Conservation (phyloP, 2,113 vertebrate species). For the Pseudorasbora parva region DNA sequence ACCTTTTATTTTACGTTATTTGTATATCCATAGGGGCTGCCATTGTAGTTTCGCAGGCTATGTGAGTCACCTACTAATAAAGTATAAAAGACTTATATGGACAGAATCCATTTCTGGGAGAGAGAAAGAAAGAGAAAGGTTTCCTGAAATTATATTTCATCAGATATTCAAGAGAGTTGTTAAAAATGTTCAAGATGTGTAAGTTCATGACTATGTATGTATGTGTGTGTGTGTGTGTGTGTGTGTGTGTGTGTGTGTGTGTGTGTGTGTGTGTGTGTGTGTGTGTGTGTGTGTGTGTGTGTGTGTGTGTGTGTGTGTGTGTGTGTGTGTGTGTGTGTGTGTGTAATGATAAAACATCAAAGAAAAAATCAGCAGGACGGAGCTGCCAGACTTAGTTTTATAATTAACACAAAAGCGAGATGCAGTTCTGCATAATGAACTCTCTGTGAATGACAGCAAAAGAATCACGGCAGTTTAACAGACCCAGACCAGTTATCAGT, state of each 20-base stretch:
- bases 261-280: not conserved
- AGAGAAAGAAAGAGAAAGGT: not conserved
- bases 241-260: not conserved
- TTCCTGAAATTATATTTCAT: slow-evolving; percentile 1
- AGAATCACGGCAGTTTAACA: slow-evolving; percentile 19
- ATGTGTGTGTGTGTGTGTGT: not conserved
- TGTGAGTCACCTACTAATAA: not conserved
- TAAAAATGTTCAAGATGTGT: not conserved
- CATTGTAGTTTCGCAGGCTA: no score
- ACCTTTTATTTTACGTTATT: no score
- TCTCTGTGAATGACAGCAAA: slow-evolving; percentile 30
- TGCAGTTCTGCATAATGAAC: slow-evolving; percentile 49
- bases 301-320: not conserved
- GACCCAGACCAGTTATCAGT: slow-evolving; percentile 6
- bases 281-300: not conserved
- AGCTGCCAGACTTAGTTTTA: slow-evolving; percentile 43
- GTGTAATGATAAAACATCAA: slow-evolving; percentile 8
- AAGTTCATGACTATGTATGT: not conserved
- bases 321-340: not conserved
- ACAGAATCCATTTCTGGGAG: not conserved
- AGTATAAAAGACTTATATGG: not conserved
- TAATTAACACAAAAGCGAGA: slow-evolving; percentile 52
- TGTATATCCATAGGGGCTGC: no score
- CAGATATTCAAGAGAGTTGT: not conserved
- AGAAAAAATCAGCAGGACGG: slow-evolving; percentile 23